phyloP scores from a whole-genome alignment of 2,113 vertebrate species.

The Pandion haliaetus region DNA sequence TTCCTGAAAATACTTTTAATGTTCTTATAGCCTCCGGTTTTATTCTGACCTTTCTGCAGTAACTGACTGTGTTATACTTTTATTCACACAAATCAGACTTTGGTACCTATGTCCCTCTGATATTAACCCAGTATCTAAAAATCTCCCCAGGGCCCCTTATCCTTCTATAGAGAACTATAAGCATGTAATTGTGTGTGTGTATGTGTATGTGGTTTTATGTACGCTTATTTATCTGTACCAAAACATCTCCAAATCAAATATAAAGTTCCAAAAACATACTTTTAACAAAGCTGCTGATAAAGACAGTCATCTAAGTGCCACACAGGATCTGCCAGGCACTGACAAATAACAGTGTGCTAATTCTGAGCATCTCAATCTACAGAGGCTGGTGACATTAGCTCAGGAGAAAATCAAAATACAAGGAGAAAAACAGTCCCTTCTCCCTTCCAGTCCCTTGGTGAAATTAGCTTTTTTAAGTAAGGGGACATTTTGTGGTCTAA shows the following conservation, averaged over 20 bases:
- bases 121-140: not conserved
- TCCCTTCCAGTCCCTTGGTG: not conserved
- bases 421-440: not conserved
- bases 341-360: not conserved
- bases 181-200: fast-evolving
- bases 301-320: not conserved
- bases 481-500: not conserved
- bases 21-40: not conserved
- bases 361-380: not conserved
- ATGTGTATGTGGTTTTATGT: not conserved
- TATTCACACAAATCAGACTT: not conserved
- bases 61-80: not conserved
- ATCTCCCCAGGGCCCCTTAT: not conserved
- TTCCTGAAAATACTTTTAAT: not conserved
- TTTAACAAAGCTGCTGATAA: not conserved
- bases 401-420: not conserved
- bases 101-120: not conserved
- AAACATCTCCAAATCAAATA: not conserved
- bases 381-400: not conserved
- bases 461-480: constrained; percentile 11
- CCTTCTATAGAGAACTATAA: not conserved
- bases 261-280: not conserved
- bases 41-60: not conserved
- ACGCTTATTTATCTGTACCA: not conserved
- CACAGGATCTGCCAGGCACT: not conserved